Percentiles rank a stretch among this genome's conserved stretches.
phyloP scores from a whole-genome alignment of 37 sponge, comb jelly and placozoan genomes.

The Axinella damicornis region DNA sequence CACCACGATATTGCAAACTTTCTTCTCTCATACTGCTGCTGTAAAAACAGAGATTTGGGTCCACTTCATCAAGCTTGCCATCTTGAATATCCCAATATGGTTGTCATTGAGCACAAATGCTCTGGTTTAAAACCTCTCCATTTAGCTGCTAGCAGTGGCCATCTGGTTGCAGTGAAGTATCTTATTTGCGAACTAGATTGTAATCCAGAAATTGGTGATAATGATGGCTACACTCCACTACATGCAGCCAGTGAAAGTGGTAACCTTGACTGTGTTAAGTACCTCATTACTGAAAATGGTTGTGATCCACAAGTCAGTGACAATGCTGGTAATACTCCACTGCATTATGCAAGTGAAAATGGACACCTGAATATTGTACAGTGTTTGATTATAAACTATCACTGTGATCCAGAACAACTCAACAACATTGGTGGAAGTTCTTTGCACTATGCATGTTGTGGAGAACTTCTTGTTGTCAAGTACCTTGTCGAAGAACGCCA shows the following conservation, averaged over 20 bases:
- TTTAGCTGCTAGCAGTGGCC: neutral
- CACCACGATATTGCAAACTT: too few relatives aligned
- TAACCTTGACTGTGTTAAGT: neutral
- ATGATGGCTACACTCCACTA: slow-evolving; percentile 15
- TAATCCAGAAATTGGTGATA: neutral
- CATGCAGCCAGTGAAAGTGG: slow-evolving; percentile 25
- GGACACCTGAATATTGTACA: neutral
- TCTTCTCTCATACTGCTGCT: neutral
- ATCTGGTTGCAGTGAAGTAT: slow-evolving; percentile 7
- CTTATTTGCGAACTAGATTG: neutral
- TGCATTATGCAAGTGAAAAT: slow-evolving; percentile 6
- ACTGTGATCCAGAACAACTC: neutral
- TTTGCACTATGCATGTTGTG: neutral
- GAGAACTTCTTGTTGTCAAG: neutral
- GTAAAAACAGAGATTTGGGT: too few relatives aligned
- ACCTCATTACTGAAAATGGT: slow-evolving; percentile 10
- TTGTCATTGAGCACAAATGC: neutral
- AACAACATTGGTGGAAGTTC: too few relatives aligned
- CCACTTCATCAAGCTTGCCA: too few relatives aligned
- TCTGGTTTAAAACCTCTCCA: too few relatives aligned
- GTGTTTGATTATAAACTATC: neutral
- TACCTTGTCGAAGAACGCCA: too few relatives aligned
- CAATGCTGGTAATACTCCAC: neutral
- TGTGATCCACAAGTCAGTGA: too few relatives aligned
- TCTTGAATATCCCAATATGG: too few relatives aligned